A percentile compares a stretch with the other conserved stretches of the same genome.
These are phyloP conservation scores for Bombus turneri DNA, from an alignment of 1,140 invertebrate genomes.

Conservation along the genomic window DNA sequence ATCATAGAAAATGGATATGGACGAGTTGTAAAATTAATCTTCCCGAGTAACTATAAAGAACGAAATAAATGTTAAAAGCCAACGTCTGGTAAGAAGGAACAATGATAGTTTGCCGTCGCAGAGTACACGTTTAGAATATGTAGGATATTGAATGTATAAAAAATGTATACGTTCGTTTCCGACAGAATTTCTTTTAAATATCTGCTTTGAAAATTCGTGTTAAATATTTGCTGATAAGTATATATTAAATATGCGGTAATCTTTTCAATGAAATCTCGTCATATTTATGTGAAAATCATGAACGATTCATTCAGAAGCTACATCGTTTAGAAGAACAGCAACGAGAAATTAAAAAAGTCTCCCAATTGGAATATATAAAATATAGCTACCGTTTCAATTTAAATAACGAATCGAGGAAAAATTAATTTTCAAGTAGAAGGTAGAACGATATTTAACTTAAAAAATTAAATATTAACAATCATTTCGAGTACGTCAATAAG, in stretches of 20 bases:
- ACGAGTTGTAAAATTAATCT: neutral
- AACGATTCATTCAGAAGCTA: too few relatives aligned
- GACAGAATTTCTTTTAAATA: too few relatives aligned
- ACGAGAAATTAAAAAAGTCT: too few relatives aligned
- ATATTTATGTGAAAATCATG: too few relatives aligned
- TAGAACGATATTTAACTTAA: too few relatives aligned
- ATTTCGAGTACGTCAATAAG: neutral
- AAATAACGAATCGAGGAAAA: neutral
- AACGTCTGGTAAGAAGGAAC: neutral
- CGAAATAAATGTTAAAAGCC: neutral
- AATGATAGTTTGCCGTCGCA: neutral
- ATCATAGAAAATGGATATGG: neutral
- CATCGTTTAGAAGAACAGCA: too few relatives aligned
- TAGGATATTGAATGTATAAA: neutral
- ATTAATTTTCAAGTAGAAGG: neutral
- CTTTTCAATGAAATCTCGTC: too few relatives aligned
- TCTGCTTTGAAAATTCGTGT: too few relatives aligned
- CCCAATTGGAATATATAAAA: too few relatives aligned
- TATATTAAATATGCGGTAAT: too few relatives aligned
- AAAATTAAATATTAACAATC: neutral
- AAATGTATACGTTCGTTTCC: neutral
- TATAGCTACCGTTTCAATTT: neutral
- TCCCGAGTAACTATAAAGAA: neutral
- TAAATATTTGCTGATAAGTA: too few relatives aligned
- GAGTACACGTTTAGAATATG: neutral